Conservation (phyloP, 2,888 invertebrate genomes). For the Iphiclides podalirius region DNA sequence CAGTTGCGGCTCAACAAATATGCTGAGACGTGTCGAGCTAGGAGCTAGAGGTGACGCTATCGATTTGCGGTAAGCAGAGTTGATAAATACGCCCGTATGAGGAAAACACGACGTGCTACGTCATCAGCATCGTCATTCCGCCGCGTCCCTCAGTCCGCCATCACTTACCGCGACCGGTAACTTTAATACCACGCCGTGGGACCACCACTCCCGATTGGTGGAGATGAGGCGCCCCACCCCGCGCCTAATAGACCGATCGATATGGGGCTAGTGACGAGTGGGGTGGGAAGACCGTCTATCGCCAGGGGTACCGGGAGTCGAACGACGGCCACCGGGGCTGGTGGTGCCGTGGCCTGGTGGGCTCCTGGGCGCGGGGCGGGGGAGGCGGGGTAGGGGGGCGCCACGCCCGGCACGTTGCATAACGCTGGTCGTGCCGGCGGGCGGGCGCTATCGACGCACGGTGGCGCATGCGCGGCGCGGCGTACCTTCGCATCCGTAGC, state of each 20-base stretch:
- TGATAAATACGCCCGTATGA: slow-evolving; percentile 1
- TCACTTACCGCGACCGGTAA: too few relatives aligned
- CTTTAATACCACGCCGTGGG: slow-evolving; percentile 27
- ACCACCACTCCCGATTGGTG: slow-evolving; percentile 31
- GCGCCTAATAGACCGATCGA: slow-evolving; percentile 72
- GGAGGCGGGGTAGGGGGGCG: slow-evolving; percentile 25
- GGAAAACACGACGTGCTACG: slow-evolving; percentile 18
- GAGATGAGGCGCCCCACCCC: slow-evolving; percentile 50
- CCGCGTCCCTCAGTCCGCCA: too few relatives aligned
- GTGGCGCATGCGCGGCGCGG: slow-evolving; percentile 61
- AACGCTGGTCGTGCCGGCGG: slow-evolving; percentile 66
- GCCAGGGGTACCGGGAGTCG: not conserved
- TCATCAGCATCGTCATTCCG: too few relatives aligned
- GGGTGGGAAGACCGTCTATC: too few relatives aligned
- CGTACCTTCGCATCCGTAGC: slow-evolving; percentile 99
- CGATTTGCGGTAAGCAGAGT: slow-evolving; percentile 5
- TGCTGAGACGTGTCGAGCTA: too few relatives aligned
- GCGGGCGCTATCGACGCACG: slow-evolving; percentile 65
- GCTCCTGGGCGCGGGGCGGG: slow-evolving; percentile 26
- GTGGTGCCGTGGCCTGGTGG: slow-evolving; percentile 7
- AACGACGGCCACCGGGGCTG: too few relatives aligned
- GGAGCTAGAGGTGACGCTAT: slow-evolving; percentile 3
- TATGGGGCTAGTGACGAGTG: slow-evolving; percentile 42
- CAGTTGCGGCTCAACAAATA: slow-evolving; percentile 1
- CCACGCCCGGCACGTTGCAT: slow-evolving; percentile 74